Evolutionary conservation across 35 echinoderm and acorn worm genomes (phyloP), one percentile per base, ranked within the genome.

Genomic region (Holothuria glaberrima): DNA sequence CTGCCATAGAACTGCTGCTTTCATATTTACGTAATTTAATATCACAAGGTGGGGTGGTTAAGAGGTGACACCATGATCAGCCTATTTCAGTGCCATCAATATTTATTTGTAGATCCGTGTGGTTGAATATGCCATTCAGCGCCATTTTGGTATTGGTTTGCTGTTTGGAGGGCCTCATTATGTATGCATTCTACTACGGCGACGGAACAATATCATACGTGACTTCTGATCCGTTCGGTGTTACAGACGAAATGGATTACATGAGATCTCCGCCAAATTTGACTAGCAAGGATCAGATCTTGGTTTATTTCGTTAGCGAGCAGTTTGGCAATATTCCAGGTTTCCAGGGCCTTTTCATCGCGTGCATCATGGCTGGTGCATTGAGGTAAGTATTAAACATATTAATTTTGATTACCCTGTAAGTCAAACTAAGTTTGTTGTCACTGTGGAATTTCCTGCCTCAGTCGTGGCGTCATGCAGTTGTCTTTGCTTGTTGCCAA

Each of bases 281-380:
- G 29, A 73, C 87, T 14, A 77, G 34, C 27, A 75, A 38, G 36
- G 76, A 83, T 74, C 84, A 94, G 82, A 94, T 94, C 35, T 46
- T 94, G 13, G 78, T 94, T 24, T 88, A 94, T 58, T 94, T 83
- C 38, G 88, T 94, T 21, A 94, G 92, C 86, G 67, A 86, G 35
- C 92, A 94, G 71, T 94, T 94, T 70, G 92, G 92, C 6, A 81
- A 90, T 61, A 90, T 94, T 3, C 92, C 92, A 25, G 92, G 92
- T 4, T 94, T 64, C 82, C 92, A 94, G 88, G 92, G 92, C 45
- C 35, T 94, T 0, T 94, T 94, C 44, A 86, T 94, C 26, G 87
- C 92, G 9, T 90, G 88, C 59, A 85, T 94, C 28, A 90, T 90
- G 57, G 92, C 92, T 31, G 88, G 92, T 30, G 82, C 92, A 21